Evolutionary conservation across 2,113 vertebrate species (phyloP).

Genomic region (Gambusia affinis): DNA sequence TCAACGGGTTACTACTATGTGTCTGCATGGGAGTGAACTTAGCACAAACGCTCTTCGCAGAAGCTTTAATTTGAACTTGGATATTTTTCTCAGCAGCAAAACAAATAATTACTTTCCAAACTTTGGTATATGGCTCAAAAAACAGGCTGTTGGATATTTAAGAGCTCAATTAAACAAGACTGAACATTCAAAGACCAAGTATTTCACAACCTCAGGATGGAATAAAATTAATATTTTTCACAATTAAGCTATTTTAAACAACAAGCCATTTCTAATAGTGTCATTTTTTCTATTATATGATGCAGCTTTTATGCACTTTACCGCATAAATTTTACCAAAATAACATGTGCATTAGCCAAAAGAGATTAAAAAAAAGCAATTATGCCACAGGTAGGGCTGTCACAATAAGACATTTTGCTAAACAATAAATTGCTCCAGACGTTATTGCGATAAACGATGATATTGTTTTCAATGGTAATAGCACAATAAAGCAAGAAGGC

Average conservation of each 20-base stretch:
- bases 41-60: background rate
- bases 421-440: too few species aligned
- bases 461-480: too few species aligned
- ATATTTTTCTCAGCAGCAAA: background rate
- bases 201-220: background rate
- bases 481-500: too few species aligned
- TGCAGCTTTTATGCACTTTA: background rate
- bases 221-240: background rate
- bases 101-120: background rate
- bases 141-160: background rate
- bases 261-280: too few species aligned
- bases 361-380: too few species aligned
- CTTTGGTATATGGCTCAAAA: background rate
- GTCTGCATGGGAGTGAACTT: constrained; percentile 6
- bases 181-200: background rate
- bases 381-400: background rate
- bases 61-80: background rate
- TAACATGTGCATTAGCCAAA: background rate
- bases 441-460: too few species aligned
- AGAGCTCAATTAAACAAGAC: background rate
- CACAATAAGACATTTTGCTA: background rate
- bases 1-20: constrained; percentile 3
- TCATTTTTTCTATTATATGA: background rate
- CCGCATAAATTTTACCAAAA: background rate
- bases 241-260: background rate